These are phyloP conservation scores for Ennomos erosarius DNA, from an alignment of 2,888 invertebrate species.

Conservation along the genomic window DNA sequence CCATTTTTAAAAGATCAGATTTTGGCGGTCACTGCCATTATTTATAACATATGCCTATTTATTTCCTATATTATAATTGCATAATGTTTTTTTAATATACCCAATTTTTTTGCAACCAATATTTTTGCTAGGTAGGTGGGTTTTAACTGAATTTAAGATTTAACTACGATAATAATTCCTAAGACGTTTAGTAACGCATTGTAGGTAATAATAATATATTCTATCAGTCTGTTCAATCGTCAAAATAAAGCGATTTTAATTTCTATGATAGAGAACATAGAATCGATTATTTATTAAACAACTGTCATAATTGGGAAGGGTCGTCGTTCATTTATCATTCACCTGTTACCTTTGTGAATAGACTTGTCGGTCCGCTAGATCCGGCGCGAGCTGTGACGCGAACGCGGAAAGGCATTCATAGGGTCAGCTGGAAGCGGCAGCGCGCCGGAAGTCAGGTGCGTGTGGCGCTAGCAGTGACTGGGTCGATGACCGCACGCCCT, in stretches of 20 bases:
- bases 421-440: slow-evolving; percentile 55
- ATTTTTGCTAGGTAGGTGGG: too few relatives aligned
- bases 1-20: slow-evolving; percentile 22
- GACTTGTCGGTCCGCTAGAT: slow-evolving; percentile 26
- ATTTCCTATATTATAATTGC: slow-evolving; percentile 22
- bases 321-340: slow-evolving; percentile 17
- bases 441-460: slow-evolving; percentile 42
- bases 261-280: too few relatives aligned
- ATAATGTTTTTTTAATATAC: too few relatives aligned
- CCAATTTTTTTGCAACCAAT: too few relatives aligned
- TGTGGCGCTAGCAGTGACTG: slow-evolving; percentile 35
- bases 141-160: too few relatives aligned
- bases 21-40: slow-evolving; percentile 23
- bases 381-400: slow-evolving; percentile 39
- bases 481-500: slow-evolving; percentile 62
- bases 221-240: too few relatives aligned
- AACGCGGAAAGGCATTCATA: slow-evolving; percentile 50
- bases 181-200: too few relatives aligned
- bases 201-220: too few relatives aligned
- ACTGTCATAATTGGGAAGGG: slow-evolving; percentile 5
- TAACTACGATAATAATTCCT: too few relatives aligned
- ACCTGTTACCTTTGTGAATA: slow-evolving; percentile 13
- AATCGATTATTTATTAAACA: neutral
- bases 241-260: too few relatives aligned
- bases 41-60: slow-evolving; percentile 8